Evolutionary conservation across 1,140 invertebrate genomes (phyloP), one percentile per base, ranked within the genome.

Genomic region (Cotesia vestalis): DNA sequence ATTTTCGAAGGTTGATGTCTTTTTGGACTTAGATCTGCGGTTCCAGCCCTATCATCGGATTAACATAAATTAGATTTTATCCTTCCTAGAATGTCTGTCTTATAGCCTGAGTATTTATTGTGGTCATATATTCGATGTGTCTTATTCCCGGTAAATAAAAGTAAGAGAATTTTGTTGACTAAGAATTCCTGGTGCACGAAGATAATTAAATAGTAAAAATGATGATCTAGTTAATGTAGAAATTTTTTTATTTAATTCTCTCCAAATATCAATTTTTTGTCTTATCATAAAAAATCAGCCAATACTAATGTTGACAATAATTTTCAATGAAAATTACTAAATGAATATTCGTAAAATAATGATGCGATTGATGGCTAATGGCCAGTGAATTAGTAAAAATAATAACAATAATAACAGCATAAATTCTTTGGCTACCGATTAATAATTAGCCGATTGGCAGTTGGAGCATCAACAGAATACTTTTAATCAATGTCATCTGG

Each of bases 11-110:
- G 20, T 20, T 61, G 34, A 27, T 59, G 1, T 17, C 14, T 63
- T 71, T 69, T 79, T 79, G 78, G 79, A 77, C 76, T 80, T 27
- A 2, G 27, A 27, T 74, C 78, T 82, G 80, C 78, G 74, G 74
- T 73, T 75, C 55, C 63, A n/a, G 63, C 71, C 71, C 60, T 72
- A 72, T 72, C 64, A 66, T 69, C 78, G 82, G 85, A 86, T 87
- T 87, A 86, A 84, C 85, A 87, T 87, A 87, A 81, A 85, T 87
- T 86, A 86, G 80, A 84, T 84, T 83, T 87, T 87, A 87, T 87
- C 84, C 84, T 87, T 87, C 85, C 78, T 79, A 83, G 85, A 87
- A 86, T 79, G 80, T 84, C 79, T 79, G 77, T 85, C 83, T 82
- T 83, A 46, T 46, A 79, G 77, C 71, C 53, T n/a, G 46, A 52